phyloP scores from a whole-genome alignment of 2,888 invertebrate genomes.

The Drosophila anceps region DNA sequence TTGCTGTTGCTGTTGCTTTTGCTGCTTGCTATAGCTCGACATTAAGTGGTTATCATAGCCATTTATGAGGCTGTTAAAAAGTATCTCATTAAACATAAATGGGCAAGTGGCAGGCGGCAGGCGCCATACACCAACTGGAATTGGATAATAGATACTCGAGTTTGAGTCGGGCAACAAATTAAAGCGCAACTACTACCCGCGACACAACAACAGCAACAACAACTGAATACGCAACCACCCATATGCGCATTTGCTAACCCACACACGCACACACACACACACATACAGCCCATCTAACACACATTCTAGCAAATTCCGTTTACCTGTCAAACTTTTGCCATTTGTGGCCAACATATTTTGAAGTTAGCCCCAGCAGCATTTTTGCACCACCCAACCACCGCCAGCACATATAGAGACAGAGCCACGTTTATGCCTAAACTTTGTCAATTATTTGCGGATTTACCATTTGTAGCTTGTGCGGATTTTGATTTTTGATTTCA shows the following conservation, averaged over 20 bases:
- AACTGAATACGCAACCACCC: constrained; percentile 18
- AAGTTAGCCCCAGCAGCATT: constrained; percentile 63
- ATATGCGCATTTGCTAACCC: constrained; percentile 31
- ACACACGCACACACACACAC: background rate
- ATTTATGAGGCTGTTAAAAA: constrained; percentile 82
- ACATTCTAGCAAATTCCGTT: constrained; percentile 76
- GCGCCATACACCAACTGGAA: constrained; percentile 54
- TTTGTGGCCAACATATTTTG: constrained; percentile 81
- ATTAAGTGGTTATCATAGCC: constrained; percentile 82
- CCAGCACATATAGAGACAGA: constrained; percentile 54
- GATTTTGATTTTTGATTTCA: constrained; percentile 81
- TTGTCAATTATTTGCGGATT: constrained; percentile 81
- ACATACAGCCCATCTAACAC: constrained; percentile 13
- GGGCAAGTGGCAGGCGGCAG: constrained; percentile 40
- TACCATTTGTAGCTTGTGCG: constrained; percentile 80
- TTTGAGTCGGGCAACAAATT: constrained; percentile 46
- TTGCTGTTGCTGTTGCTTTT: constrained; percentile 22
- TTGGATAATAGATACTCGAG: constrained; percentile 65
- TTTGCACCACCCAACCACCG: constrained; percentile 27
- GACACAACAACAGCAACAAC: constrained; percentile 11
- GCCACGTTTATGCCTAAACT: constrained; percentile 80
- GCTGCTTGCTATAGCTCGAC: constrained; percentile 63
- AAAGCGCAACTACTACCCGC: constrained; percentile 37
- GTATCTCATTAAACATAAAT: constrained; percentile 83
- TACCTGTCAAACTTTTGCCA: constrained; percentile 82